Conservation (phyloP, 2,113 vertebrate species). For the Macrotis lagotis region DNA sequence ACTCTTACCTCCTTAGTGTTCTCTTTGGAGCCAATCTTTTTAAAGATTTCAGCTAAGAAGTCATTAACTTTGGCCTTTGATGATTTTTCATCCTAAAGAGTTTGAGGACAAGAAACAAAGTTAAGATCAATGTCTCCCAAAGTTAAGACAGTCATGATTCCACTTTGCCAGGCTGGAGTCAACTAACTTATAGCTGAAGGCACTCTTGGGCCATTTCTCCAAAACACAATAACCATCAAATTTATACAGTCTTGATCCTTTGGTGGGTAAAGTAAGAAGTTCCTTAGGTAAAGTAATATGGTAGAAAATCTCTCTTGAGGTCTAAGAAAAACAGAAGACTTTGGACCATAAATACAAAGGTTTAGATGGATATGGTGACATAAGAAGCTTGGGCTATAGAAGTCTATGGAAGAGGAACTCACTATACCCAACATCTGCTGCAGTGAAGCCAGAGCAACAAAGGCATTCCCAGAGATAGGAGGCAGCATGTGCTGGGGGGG, state of each 20-base stretch:
- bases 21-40: constrained; percentile 99
- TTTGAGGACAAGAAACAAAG: constrained; percentile 40
- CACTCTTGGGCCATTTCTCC: neutral
- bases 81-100: constrained; percentile 93
- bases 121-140: constrained; percentile 33
- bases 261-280: too few species aligned
- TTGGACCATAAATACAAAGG: neutral
- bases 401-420: neutral
- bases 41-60: constrained; percentile 98
- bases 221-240: neutral
- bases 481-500: neutral
- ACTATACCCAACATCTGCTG: neutral
- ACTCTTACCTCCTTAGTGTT: constrained; percentile 95
- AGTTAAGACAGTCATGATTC: too few species aligned
- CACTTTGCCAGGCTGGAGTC: neutral
- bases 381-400: neutral
- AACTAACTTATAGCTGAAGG: neutral
- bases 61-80: constrained; percentile 97
- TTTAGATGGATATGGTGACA: neutral
- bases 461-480: neutral
- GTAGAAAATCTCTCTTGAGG: neutral
- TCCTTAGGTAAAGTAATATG: too few species aligned
- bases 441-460: neutral
- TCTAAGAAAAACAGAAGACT: neutral
- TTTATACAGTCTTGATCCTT: neutral